Evolutionary conservation across 2,888 invertebrate genomes (phyloP).

Genomic region (Pristionchus entomophagus): DNA sequence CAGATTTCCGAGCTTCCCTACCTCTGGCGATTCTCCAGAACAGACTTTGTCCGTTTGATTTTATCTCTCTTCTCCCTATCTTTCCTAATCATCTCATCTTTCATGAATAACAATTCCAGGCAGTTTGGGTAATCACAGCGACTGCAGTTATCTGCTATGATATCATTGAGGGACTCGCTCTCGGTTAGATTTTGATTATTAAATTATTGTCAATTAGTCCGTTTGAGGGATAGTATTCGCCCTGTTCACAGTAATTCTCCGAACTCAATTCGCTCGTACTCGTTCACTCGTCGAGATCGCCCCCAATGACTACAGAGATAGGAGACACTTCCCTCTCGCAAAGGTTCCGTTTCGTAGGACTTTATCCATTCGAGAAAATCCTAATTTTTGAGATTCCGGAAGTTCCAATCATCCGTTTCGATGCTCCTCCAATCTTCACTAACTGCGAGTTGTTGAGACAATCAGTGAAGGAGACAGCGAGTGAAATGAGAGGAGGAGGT

Average conservation of each 20-base stretch:
- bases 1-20: slow-evolving; percentile 81
- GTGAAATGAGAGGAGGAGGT: slow-evolving; percentile 33
- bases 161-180: slow-evolving; percentile 82
- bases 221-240: slow-evolving; percentile 83
- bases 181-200: neutral
- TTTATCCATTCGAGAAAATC: neutral
- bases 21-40: slow-evolving; percentile 85
- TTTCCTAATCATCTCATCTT: too few species aligned
- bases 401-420: slow-evolving; percentile 77
- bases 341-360: neutral
- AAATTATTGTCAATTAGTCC: neutral
- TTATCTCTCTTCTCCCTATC: neutral
- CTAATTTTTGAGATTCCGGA: slow-evolving; percentile 51
- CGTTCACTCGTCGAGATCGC: slow-evolving; percentile 47
- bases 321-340: slow-evolving; percentile 35
- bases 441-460: slow-evolving; percentile 77
- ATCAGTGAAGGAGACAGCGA: slow-evolving; percentile 46
- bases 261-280: slow-evolving; percentile 78
- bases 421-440: slow-evolving; percentile 78
- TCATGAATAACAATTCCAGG: slow-evolving; percentile 52
- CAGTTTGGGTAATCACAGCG: slow-evolving; percentile 87
- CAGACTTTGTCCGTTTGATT: slow-evolving; percentile 82
- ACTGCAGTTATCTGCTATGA: slow-evolving; percentile 84
- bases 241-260: slow-evolving; percentile 84
- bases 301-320: slow-evolving; percentile 49